phyloP scores from a whole-genome alignment of 2,797 vertebrate species.

The Haliaeetus vocifer region DNA sequence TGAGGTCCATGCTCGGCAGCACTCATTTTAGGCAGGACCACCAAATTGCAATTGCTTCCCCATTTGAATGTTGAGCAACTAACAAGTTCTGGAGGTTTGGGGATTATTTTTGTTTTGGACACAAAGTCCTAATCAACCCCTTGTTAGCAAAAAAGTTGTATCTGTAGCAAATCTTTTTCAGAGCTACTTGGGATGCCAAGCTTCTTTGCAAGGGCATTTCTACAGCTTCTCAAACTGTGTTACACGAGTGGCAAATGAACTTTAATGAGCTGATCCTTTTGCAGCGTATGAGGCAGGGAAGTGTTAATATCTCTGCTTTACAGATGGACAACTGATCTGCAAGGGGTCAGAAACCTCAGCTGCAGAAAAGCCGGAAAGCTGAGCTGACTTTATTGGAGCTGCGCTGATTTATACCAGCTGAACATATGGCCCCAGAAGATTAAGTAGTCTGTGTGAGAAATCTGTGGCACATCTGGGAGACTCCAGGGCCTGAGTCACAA shows the following conservation, averaged over 20 bases:
- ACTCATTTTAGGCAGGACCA: neutral
- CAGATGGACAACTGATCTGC: constrained; percentile 3
- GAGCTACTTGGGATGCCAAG: neutral
- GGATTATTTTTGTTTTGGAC: neutral
- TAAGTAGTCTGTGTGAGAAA: constrained; percentile 38
- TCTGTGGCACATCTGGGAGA: constrained; percentile 49
- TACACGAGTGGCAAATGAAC: neutral
- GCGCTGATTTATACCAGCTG: constrained; percentile 50
- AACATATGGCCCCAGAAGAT: constrained; percentile 41
- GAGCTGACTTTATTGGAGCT: constrained; percentile 37
- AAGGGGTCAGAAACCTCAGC: constrained; percentile 32
- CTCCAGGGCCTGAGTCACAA: constrained; percentile 21
- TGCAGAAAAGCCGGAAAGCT: constrained; percentile 27
- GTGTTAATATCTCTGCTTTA: constrained; percentile 22
- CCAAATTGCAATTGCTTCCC: neutral
- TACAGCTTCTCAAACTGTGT: neutral
- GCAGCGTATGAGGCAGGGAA: neutral
- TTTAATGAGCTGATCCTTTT: neutral
- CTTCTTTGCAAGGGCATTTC: neutral
- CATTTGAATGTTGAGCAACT: neutral
- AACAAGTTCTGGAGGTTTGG: neutral
- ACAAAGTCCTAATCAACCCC: neutral
- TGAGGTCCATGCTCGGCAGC: neutral
- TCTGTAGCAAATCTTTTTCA: neutral
- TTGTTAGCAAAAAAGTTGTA: neutral